These are phyloP conservation scores for Leptatherina wallacei DNA, from an alignment of 2,797 vertebrate genomes.

Conservation along the genomic window DNA sequence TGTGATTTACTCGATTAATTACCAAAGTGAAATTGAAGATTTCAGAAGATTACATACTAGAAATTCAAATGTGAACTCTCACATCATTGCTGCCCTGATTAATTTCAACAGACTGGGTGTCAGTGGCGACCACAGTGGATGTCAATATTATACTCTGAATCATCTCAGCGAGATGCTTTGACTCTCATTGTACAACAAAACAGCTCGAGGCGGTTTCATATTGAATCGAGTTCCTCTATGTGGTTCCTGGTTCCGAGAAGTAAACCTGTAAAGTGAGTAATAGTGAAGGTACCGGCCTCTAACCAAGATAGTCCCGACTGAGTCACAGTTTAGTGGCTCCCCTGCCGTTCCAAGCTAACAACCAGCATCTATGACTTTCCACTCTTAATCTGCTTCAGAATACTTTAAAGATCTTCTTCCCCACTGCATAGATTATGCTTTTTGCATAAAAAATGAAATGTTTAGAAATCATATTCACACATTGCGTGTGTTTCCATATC, in stretches of 20 bases:
- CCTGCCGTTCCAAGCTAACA: slow-evolving; percentile 46
- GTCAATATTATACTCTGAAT: slow-evolving; percentile 65
- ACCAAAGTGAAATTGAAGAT: slow-evolving; percentile 14
- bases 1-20: neutral
- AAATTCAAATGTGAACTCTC: slow-evolving; percentile 47
- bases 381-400: slow-evolving; percentile 27
- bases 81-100: slow-evolving; percentile 12
- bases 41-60: slow-evolving; percentile 12
- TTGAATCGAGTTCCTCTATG: slow-evolving; percentile 87
- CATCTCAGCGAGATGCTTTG: slow-evolving; percentile 38
- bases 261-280: slow-evolving; percentile 82
- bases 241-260: slow-evolving; percentile 85
- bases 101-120: slow-evolving; percentile 40
- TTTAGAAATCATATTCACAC: neutral
- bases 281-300: slow-evolving; percentile 78
- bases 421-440: neutral
- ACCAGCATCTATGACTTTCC: slow-evolving; percentile 47
- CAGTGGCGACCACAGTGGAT: slow-evolving; percentile 33
- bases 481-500: neutral
- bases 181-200: slow-evolving; percentile 60
- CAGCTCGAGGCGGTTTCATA: slow-evolving; percentile 81
- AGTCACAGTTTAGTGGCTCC: slow-evolving; percentile 69
- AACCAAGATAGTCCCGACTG: slow-evolving; percentile 71
- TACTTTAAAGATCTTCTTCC: slow-evolving; percentile 1
- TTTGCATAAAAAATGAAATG: neutral